Percentiles rank a stretch among this genome's conserved stretches.
Evolutionary conservation across 2,797 vertebrate species (phyloP).

Genomic region (Bucorvus abyssinicus): DNA sequence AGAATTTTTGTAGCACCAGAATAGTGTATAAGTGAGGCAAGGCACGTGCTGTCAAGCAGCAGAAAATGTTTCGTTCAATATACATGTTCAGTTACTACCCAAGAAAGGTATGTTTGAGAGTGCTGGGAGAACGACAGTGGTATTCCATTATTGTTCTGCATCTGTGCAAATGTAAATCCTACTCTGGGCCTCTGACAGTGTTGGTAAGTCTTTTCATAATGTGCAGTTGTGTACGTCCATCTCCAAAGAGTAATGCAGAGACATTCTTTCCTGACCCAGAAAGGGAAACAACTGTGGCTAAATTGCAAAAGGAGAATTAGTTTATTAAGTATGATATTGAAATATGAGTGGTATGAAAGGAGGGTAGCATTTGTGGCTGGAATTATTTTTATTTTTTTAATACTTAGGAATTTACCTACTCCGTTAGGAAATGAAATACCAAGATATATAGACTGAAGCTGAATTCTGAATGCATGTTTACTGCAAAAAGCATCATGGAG

Average conservation of each 20-base stretch:
- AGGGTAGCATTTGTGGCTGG: not conserved
- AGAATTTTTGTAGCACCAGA: not conserved
- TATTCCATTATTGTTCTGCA: not conserved
- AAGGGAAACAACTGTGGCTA: not conserved
- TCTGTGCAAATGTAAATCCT: constrained; percentile 7
- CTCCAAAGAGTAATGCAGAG: not conserved
- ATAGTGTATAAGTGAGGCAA: not conserved
- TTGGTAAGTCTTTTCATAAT: not conserved
- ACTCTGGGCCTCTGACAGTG: not conserved
- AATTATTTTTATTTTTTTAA: not conserved
- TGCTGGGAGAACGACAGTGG: not conserved
- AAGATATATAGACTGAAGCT: not conserved
- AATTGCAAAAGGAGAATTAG: not conserved
- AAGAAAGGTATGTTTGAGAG: not conserved
- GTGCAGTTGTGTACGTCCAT: not conserved
- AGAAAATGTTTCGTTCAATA: not conserved
- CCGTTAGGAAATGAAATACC: not conserved
- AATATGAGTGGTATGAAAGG: not conserved
- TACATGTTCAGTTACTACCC: not conserved
- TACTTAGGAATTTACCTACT: not conserved
- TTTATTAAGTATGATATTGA: not conserved
- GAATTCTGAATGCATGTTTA: not conserved
- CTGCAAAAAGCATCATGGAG: not conserved
- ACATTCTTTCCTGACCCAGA: not conserved
- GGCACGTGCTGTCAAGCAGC: not conserved